Conservation (phyloP, 1,140 invertebrate species). For the Saccostrea glomerata region DNA sequence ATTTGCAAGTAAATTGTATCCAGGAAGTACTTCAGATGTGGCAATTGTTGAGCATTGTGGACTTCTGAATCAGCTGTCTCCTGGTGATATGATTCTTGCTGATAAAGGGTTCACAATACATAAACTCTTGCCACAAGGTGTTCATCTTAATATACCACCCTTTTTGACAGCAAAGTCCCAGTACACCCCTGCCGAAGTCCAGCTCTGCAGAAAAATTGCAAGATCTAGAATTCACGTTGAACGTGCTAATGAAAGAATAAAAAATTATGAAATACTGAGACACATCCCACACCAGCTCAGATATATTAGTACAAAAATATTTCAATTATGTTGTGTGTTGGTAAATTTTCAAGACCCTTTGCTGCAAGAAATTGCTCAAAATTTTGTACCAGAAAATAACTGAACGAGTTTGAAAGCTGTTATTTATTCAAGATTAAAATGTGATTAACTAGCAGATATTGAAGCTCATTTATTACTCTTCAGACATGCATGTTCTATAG, state of each 20-base stretch:
- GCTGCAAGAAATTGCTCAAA: too few relatives aligned
- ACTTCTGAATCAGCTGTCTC: slow-evolving; percentile 48
- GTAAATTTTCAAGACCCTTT: too few relatives aligned
- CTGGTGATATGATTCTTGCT: slow-evolving; percentile 55
- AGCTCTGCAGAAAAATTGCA: background rate
- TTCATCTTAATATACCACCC: too few relatives aligned
- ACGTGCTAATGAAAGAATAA: too few relatives aligned
- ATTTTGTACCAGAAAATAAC: background rate
- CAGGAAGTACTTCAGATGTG: slow-evolving; percentile 49
- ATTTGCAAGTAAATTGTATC: slow-evolving; percentile 41
- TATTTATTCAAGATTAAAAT: background rate
- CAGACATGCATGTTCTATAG: background rate
- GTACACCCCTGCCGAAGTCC: background rate
- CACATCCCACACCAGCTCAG: slow-evolving; percentile 11
- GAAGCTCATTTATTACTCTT: background rate
- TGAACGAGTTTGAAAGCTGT: background rate
- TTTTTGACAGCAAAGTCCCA: too few relatives aligned
- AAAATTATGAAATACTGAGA: background rate
- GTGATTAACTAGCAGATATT: background rate
- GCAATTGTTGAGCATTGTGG: slow-evolving; percentile 54
- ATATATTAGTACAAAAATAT: background rate
- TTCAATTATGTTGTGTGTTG: background rate
- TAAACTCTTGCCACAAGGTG: slow-evolving; percentile 48
- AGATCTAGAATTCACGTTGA: too few relatives aligned
- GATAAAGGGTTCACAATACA: slow-evolving; percentile 58